Evolutionary conservation across 2,888 invertebrate species (phyloP), one percentile per base, ranked within the genome.

Genomic region (Ennomos quercinarius): DNA sequence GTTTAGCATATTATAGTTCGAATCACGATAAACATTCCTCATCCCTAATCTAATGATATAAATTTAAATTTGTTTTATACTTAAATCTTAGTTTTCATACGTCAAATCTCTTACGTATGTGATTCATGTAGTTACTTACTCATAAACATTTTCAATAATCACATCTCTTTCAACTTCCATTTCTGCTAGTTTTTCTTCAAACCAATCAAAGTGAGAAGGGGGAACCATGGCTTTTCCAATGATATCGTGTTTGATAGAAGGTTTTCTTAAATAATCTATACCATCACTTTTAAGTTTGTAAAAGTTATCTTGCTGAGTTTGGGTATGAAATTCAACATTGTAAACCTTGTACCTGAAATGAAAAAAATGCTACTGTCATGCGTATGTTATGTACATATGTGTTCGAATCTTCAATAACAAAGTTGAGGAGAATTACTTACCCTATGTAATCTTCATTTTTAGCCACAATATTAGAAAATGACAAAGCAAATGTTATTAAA

Each of bases 181-280:
- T 10, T 80, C 71, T 8, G 61, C 43, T 0, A 91, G 65, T 38
- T 67, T 71, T 9, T 79, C 78, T 61, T 91, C 90, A 61, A 89
- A 90, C 86, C 86, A 87, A 5, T 69, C 63, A 9, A 76, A 66
- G 42, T 83, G 80, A 0, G 82, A 78, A 9, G 85, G 84, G 0
- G 87, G 84, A 0, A 90, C 83, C 85, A 90, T 86, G 1, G 79
- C 89, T 50, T 73, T 73, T 1, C 90, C 89, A 1, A 69, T 53
- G 0, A 81, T 67, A 0, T 72, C 73, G 61, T 84, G 71, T 47
- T 83, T 76, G 0, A 78, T 64, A 9, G 71, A 84, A 1, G 90
- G 90, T 9, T 75, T 82, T 47, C 74, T 72, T 84, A 81, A 84
- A 56, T 74, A 88, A 49, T 89, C 89, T 9, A 89, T 69, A 0